A percentile compares a stretch with the other conserved stretches of the same genome.
These are phyloP conservation scores for Echinometra lucunter DNA, from an alignment of 53 echinoderm and acorn worm genomes.

Conservation along the genomic window DNA sequence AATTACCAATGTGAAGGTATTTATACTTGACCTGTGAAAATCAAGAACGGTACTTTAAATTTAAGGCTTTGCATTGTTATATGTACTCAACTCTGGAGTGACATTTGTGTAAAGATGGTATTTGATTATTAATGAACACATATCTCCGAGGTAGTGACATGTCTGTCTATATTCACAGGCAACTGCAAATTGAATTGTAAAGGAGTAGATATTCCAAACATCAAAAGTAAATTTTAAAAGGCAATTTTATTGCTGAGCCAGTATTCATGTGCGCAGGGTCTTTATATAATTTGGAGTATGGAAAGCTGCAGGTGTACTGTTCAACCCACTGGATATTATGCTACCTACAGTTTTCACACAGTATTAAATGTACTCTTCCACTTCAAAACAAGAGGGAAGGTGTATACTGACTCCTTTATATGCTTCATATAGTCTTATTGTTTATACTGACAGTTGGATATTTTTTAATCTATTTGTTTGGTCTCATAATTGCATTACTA, in stretches of 20 bases:
- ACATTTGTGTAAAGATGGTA: neutral
- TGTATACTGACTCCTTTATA: too few species aligned
- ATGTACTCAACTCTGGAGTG: neutral
- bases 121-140: neutral
- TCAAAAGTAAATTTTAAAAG: neutral
- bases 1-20: too few species aligned
- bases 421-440: too few species aligned
- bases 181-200: constrained; percentile 3
- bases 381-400: too few species aligned
- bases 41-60: too few species aligned
- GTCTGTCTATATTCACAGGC: constrained; percentile 20
- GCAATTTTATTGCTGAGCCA: neutral
- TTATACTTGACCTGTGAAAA: too few species aligned
- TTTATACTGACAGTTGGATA: too few species aligned
- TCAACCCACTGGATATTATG: neutral
- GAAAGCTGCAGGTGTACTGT: neutral
- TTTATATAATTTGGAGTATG: constrained; percentile 2
- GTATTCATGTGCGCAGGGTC: neutral
- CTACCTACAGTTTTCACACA: too few species aligned
- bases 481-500: too few species aligned
- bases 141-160: neutral
- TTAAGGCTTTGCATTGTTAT: neutral
- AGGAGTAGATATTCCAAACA: neutral
- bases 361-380: too few species aligned
- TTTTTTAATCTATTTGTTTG: too few species aligned